Evolutionary conservation across 1,140 invertebrate species (phyloP).

Genomic region (Octopus bimaculoides): DNA sequence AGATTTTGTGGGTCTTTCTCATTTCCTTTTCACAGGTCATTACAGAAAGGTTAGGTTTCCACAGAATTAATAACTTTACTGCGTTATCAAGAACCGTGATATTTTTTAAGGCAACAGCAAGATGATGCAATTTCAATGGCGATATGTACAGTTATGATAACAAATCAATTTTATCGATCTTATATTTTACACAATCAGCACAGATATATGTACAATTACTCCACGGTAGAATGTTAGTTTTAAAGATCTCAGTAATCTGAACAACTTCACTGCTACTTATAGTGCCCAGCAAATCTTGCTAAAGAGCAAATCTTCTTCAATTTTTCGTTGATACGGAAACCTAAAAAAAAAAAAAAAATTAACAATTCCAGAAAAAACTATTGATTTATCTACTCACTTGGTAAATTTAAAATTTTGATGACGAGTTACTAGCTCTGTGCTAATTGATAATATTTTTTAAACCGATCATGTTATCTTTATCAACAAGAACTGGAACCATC

Average conservation of each 20-base stretch:
- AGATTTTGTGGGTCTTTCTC: too few species aligned
- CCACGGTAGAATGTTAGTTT: neutral
- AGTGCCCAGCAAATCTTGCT: neutral
- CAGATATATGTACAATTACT: neutral
- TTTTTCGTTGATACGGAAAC: neutral
- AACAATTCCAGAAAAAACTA: neutral
- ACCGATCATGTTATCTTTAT: neutral
- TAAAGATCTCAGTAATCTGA: neutral
- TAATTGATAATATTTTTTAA: neutral
- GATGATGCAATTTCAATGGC: neutral
- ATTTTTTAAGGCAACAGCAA: neutral
- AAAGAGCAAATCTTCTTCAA: neutral
- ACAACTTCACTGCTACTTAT: neutral
- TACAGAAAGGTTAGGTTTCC: neutral
- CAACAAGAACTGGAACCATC: neutral
- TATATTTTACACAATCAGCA: neutral
- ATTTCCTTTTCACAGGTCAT: too few species aligned
- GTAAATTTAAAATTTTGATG: neutral
- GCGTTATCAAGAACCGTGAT: neutral
- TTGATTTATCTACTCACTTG: neutral
- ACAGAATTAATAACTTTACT: neutral
- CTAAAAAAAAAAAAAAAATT: neutral
- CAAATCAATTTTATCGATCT: neutral
- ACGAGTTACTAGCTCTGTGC: neutral
- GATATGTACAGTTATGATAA: neutral